These are phyloP conservation scores for Melanotaenia nigrans DNA, from an alignment of 2,797 vertebrate species.

Conservation along the genomic window DNA sequence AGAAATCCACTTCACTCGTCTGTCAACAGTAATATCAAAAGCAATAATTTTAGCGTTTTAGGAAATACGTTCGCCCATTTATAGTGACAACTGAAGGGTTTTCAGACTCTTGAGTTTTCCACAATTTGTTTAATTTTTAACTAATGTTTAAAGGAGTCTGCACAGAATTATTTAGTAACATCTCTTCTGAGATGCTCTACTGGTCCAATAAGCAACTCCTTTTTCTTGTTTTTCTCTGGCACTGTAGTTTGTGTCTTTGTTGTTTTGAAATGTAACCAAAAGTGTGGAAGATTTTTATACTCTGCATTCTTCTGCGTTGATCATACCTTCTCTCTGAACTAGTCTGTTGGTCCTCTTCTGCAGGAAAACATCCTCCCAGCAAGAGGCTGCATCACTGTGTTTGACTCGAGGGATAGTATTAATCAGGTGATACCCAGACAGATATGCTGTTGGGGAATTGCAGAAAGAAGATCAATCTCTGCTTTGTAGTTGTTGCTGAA, in stretches of 20 bases:
- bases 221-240: not conserved
- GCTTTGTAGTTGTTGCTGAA: not conserved
- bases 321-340: not conserved
- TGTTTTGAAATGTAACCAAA: not conserved
- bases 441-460: not conserved
- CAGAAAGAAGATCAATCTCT: not conserved
- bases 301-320: not conserved
- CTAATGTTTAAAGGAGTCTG: too few species aligned
- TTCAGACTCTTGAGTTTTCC: not conserved
- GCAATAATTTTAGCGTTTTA: not conserved
- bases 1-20: slow-evolving; percentile 23
- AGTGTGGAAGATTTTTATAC: not conserved
- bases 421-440: not conserved
- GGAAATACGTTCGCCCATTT: too few species aligned
- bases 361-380: not conserved
- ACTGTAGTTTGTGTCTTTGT: not conserved
- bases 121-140: too few species aligned
- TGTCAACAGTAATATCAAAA: slow-evolving; percentile 7
- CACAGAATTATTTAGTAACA: too few species aligned
- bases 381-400: not conserved
- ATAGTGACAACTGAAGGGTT: too few species aligned
- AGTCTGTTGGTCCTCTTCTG: not conserved
- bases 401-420: not conserved
- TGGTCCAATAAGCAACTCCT: not conserved
- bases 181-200: too few species aligned